A percentile compares a stretch with the other conserved stretches of the same genome.
These are phyloP conservation scores for Protaetia brevitarsis DNA, from an alignment of 1,140 invertebrate species.

Conservation along the genomic window DNA sequence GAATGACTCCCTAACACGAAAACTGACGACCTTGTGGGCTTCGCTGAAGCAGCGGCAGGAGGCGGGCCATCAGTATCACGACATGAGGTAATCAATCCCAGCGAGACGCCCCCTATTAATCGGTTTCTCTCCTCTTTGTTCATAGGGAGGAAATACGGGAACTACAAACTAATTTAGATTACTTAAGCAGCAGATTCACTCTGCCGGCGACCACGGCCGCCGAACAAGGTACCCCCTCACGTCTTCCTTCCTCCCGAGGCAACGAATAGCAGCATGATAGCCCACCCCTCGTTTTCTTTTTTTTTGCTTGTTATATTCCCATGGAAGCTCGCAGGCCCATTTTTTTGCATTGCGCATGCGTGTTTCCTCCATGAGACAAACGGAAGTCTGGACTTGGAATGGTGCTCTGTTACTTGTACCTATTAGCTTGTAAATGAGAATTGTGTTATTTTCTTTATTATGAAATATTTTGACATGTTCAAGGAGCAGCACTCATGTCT, in stretches of 20 bases:
- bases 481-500: too few relatives aligned
- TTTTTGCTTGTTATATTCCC: too few relatives aligned
- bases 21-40: conserved; percentile 38
- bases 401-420: too few relatives aligned
- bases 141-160: conserved; percentile 56
- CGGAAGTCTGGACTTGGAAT: too few relatives aligned
- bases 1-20: conserved; percentile 44
- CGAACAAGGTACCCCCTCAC: conserved; percentile 40
- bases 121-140: conserved; percentile 25
- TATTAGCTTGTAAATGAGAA: too few relatives aligned
- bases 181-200: conserved; percentile 52
- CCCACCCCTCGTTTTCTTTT: background rate
- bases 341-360: too few relatives aligned
- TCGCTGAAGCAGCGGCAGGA: conserved; percentile 36
- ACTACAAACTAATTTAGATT: conserved; percentile 57
- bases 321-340: too few relatives aligned
- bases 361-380: too few relatives aligned
- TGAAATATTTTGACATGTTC: too few relatives aligned
- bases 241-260: conserved; percentile 19
- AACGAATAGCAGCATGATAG: background rate
- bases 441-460: too few relatives aligned
- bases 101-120: background rate
- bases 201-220: conserved; percentile 37
- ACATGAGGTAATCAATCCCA: conserved; percentile 39
- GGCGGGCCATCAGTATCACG: conserved; percentile 41